phyloP scores from a whole-genome alignment of 2,888 invertebrate genomes.

The Drosophila kanekoi region DNA sequence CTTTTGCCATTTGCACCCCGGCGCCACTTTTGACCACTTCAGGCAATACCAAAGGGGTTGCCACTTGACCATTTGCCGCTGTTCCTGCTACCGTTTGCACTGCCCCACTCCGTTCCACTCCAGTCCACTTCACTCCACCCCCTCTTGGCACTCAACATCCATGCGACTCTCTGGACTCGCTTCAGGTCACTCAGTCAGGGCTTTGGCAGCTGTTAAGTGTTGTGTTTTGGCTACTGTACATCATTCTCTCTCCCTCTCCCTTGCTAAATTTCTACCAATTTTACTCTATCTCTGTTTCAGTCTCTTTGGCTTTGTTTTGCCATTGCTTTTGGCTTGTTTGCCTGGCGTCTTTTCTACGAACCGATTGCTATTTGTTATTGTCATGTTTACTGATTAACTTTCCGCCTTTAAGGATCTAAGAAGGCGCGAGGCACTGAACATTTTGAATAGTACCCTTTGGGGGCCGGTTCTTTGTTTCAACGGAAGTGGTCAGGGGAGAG shows the following conservation, averaged over 20 bases:
- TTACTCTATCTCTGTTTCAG: conserved; percentile 1
- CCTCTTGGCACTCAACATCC: conserved; percentile 17
- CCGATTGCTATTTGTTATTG: conserved; percentile 33
- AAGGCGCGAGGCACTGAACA: conserved; percentile 18
- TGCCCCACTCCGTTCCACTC: neutral
- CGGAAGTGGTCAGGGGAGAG: conserved; percentile 6
- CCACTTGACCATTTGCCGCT: conserved; percentile 66
- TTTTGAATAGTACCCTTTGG: conserved; percentile 34
- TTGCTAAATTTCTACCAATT: neutral
- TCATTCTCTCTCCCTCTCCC: neutral
- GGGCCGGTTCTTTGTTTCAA: neutral
- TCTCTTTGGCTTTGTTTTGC: conserved; percentile 10
- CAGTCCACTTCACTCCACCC: neutral
- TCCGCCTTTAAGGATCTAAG: conserved; percentile 36
- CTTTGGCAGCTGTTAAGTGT: conserved; percentile 68
- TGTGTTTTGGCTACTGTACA: conserved; percentile 56
- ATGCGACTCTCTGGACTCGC: conserved; percentile 38
- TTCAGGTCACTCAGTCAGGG: conserved; percentile 72
- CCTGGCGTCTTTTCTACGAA: conserved; percentile 7
- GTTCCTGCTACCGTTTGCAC: conserved; percentile 31
- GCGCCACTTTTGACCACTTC: conserved; percentile 75
- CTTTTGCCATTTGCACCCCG: conserved; percentile 75
- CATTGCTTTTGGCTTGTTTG: conserved; percentile 27
- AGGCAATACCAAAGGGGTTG: conserved; percentile 60
- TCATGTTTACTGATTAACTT: conserved; percentile 56